These are phyloP conservation scores for Rattus rattus DNA, from an alignment of 2,113 vertebrate genomes.

Conservation along the genomic window DNA sequence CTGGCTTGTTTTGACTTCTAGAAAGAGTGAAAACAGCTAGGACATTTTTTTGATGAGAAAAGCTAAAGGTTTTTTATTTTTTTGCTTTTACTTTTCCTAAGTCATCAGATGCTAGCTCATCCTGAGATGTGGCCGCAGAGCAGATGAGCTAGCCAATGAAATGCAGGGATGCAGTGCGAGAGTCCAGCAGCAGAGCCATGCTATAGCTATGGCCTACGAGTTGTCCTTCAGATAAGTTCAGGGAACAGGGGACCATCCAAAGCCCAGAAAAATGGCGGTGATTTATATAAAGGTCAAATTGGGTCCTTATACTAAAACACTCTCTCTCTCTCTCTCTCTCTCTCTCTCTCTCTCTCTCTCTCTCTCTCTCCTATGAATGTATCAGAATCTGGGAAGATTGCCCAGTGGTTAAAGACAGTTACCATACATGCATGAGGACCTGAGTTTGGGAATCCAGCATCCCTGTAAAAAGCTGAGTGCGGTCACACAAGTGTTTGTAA, in stretches of 20 bases:
- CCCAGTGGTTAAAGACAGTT: neutral
- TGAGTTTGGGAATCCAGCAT: neutral
- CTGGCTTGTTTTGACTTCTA: neutral
- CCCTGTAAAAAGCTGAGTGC: neutral
- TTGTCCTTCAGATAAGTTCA: neutral
- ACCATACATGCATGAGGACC: neutral
- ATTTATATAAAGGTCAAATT: neutral
- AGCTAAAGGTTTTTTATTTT: neutral
- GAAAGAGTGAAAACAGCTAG: neutral
- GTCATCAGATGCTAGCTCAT: neutral
- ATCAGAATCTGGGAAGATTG: neutral
- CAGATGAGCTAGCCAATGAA: neutral
- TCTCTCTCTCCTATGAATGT: neutral
- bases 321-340: too few species aligned
- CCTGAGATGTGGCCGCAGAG: neutral
- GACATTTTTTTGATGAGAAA: neutral
- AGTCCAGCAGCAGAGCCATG: neutral
- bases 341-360: too few species aligned
- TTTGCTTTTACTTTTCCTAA: too few species aligned
- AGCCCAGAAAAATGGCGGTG: neutral
- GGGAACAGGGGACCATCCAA: neutral
- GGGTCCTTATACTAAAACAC: neutral
- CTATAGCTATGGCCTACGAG: neutral
- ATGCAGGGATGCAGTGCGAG: fast-evolving
- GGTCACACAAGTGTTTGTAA: neutral